Conservation (phyloP, 2,113 vertebrate species). For the Cepphus grylle region DNA sequence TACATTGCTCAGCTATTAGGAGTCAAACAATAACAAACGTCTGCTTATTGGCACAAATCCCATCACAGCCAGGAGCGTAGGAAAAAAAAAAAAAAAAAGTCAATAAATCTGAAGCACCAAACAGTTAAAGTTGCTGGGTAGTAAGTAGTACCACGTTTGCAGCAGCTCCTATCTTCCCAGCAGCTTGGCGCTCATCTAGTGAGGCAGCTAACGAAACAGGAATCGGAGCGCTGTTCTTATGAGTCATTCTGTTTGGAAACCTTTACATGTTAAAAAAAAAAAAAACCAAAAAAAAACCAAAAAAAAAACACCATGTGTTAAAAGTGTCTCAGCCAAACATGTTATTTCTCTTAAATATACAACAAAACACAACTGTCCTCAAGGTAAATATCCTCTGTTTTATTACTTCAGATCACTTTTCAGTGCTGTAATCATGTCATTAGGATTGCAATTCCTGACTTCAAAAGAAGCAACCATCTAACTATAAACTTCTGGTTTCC, state of each 20-base stretch:
- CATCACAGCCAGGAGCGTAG: not conserved
- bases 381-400: conserved; percentile 51
- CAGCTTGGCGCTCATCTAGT: not conserved
- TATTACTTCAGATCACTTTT: conserved; percentile 39
- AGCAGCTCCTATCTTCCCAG: not conserved
- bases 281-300: too few relatives aligned
- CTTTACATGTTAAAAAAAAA: not conserved
- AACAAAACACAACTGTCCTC: conserved; percentile 36
- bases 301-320: not conserved
- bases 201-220: not conserved
- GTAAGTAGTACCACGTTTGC: not conserved
- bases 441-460: not conserved
- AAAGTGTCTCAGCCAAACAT: conserved; percentile 19
- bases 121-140: not conserved
- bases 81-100: not conserved
- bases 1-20: not conserved
- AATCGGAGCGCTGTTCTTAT: not conserved
- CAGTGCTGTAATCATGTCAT: conserved; percentile 28
- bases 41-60: not conserved
- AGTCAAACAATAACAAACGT: not conserved
- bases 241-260: conserved; percentile 50
- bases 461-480: conserved; percentile 8
- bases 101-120: not conserved
- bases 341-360: conserved; percentile 41
- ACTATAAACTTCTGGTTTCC: conserved; percentile 5